Evolutionary conservation across 2,113 vertebrate genomes (phyloP).

Genomic region (Parus major): DNA sequence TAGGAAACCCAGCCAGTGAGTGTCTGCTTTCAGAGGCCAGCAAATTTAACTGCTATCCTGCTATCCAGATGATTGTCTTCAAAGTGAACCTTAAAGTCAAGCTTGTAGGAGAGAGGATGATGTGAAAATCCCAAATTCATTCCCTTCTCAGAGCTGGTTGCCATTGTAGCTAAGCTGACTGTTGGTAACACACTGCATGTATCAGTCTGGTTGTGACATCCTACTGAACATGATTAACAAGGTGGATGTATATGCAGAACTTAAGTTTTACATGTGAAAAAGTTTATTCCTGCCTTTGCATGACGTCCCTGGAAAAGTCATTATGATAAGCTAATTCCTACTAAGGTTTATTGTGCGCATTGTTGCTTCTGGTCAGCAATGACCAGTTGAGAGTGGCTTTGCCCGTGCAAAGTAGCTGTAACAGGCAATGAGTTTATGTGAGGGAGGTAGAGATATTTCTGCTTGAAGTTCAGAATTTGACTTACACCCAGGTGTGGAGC

Average conservation of each 20-base stretch:
- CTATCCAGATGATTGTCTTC: not conserved
- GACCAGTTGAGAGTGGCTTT: not conserved
- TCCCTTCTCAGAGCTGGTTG: not conserved
- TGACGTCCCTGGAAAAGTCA: not conserved
- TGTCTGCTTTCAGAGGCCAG: not conserved
- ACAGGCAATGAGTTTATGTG: not conserved
- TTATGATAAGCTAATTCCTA: not conserved
- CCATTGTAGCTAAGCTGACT: not conserved
- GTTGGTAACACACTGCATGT: not conserved
- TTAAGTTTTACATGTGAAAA: not conserved
- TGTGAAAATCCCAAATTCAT: not conserved
- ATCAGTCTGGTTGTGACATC: not conserved
- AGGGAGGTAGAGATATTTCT: not conserved
- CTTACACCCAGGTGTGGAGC: not conserved
- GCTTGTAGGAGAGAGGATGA: not conserved
- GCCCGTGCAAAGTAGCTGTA: not conserved
- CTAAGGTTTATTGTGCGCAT: not conserved
- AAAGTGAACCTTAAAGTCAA: not conserved
- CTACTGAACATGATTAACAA: not conserved
- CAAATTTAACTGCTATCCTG: not conserved
- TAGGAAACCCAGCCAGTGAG: not conserved
- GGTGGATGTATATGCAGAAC: not conserved
- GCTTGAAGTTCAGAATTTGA: not conserved
- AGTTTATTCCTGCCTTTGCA: not conserved
- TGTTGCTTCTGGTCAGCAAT: not conserved